These are phyloP conservation scores for Yoshiicerus persimilis DNA, from an alignment of 1,140 invertebrate species.

Conservation along the genomic window DNA sequence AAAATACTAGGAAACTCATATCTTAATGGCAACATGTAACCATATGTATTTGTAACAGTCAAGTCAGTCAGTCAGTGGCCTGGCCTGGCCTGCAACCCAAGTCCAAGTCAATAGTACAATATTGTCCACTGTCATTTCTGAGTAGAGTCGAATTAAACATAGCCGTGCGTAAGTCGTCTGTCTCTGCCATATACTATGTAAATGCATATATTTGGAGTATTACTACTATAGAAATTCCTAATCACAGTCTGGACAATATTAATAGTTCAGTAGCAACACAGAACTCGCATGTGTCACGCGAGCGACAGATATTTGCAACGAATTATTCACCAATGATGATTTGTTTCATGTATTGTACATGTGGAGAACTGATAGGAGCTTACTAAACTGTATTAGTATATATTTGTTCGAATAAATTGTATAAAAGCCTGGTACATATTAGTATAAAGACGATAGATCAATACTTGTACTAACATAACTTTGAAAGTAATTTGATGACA, in stretches of 20 bases:
- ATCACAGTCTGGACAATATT: slow-evolving; percentile 9
- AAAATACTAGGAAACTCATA: background rate
- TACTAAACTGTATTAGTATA: no score
- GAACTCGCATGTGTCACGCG: slow-evolving; percentile 26
- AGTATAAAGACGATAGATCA: background rate
- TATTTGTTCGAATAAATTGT: no score
- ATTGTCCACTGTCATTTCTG: background rate
- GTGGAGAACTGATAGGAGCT: background rate
- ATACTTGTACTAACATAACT: background rate
- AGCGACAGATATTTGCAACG: slow-evolving; percentile 25
- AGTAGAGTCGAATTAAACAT: background rate
- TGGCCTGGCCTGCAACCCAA: background rate
- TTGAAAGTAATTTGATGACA: background rate
- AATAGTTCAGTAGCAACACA: slow-evolving; percentile 9
- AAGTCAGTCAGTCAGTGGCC: background rate
- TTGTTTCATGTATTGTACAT: background rate
- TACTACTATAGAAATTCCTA: background rate
- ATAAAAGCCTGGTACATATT: background rate
- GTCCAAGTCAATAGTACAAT: background rate
- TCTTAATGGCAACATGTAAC: slow-evolving; percentile 5
- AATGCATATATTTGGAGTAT: no score
- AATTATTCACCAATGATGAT: slow-evolving; percentile 31
- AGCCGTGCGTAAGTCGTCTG: background rate
- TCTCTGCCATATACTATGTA: background rate
- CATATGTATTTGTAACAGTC: background rate